Conservation (phyloP, 2,888 invertebrate genomes). For the Sinopyrophorus schimmeli region DNA sequence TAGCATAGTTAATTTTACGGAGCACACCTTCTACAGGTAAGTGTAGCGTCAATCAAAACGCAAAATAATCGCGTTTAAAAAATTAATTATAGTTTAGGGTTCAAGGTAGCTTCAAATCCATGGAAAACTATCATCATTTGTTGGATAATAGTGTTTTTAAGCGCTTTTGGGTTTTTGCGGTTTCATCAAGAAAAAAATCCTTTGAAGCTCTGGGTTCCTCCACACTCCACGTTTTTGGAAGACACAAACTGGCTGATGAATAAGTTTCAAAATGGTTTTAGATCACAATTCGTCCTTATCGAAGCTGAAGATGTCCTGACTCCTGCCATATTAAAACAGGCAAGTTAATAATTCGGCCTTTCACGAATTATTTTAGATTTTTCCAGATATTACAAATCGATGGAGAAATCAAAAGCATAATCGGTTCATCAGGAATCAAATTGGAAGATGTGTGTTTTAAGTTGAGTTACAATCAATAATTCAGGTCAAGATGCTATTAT, state of each 20-base stretch:
- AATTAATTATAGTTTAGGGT: slow-evolving; percentile 60
- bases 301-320: slow-evolving; percentile 69
- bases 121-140: slow-evolving; percentile 63
- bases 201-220: slow-evolving; percentile 75
- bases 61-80: background rate
- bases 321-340: slow-evolving; percentile 61
- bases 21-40: slow-evolving; percentile 51
- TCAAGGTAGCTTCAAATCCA: slow-evolving; percentile 63
- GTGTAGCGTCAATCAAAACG: slow-evolving; percentile 32
- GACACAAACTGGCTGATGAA: slow-evolving; percentile 75
- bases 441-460: slow-evolving; percentile 62
- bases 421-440: slow-evolving; percentile 41
- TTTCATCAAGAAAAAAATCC: slow-evolving; percentile 77
- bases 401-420: slow-evolving; percentile 36
- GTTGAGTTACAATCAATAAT: slow-evolving; percentile 47
- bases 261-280: slow-evolving; percentile 66
- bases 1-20: slow-evolving; percentile 46
- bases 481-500: too few relatives aligned
- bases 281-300: slow-evolving; percentile 65
- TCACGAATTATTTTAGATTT: background rate
- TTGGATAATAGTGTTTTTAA: slow-evolving; percentile 61
- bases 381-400: slow-evolving; percentile 39
- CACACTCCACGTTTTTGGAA: slow-evolving; percentile 67
- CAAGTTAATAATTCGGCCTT: slow-evolving; percentile 35
- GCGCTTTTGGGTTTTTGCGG: slow-evolving; percentile 64